Conservation (phyloP, 2,888 invertebrate species). For the Torymus texanus region DNA sequence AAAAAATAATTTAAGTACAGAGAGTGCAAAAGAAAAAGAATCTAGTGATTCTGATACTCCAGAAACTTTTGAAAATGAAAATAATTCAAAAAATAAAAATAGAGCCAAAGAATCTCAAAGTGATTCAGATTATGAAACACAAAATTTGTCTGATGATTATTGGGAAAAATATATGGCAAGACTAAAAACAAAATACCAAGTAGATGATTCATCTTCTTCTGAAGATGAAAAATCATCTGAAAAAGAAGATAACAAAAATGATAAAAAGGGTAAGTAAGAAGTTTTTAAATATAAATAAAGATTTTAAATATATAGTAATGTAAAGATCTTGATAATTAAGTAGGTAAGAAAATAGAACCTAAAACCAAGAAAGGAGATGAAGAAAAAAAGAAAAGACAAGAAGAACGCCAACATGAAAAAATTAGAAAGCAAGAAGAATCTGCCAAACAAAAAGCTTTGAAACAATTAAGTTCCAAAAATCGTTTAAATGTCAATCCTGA, state of each 20-base stretch:
- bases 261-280: conserved; percentile 23
- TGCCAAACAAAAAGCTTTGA: conserved; percentile 62
- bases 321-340: no score
- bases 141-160: conserved; percentile 55
- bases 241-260: conserved; percentile 6
- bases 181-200: conserved; percentile 12
- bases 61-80: conserved; percentile 1
- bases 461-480: conserved; percentile 60
- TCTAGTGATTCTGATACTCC: not conserved
- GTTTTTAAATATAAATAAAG: not conserved
- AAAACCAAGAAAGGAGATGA: conserved; percentile 28
- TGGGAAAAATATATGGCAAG: not conserved
- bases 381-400: conserved; percentile 30
- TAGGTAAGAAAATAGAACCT: conserved; percentile 13
- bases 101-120: conserved; percentile 5
- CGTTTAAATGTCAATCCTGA: conserved; percentile 64
- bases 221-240: conserved; percentile 17
- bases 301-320: no score
- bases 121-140: conserved; percentile 56
- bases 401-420: conserved; percentile 28
- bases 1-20: not conserved
- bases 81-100: conserved; percentile 6
- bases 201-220: conserved; percentile 30
- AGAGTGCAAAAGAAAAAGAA: not conserved
- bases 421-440: conserved; percentile 52